phyloP scores from a whole-genome alignment of 2,888 invertebrate genomes.

The Fissipunctia ypsillon region DNA sequence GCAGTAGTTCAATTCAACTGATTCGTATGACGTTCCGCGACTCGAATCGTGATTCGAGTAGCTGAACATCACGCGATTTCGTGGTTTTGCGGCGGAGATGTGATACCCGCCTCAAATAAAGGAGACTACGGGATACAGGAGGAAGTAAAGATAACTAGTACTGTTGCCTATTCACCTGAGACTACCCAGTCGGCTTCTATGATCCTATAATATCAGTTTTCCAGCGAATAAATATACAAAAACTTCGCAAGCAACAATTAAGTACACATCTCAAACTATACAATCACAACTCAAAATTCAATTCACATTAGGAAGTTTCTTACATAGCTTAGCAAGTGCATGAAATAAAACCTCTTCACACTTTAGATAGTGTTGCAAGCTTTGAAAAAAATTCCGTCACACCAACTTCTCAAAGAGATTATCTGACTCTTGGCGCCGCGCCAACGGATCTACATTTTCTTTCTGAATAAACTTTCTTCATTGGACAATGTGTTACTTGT shows the following conservation, averaged over 20 bases:
- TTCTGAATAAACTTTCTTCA: conserved; percentile 57
- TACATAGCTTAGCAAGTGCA: not conserved
- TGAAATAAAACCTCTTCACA: conserved; percentile 26
- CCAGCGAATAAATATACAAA: not conserved
- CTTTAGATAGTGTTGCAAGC: conserved; percentile 38
- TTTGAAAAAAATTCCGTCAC: conserved; percentile 41
- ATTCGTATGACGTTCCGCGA: no score
- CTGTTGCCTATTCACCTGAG: no score
- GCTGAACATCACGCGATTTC: no score
- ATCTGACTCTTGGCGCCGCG: conserved; percentile 52
- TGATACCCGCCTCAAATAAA: no score
- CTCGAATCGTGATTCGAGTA: no score
- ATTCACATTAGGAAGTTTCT: not conserved
- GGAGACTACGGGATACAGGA: no score
- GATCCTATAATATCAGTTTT: not conserved
- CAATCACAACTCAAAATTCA: not conserved
- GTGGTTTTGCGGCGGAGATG: no score
- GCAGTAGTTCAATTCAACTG: no score
- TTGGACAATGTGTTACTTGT: conserved; percentile 51
- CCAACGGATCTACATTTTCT: conserved; percentile 56
- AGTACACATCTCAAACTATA: no score
- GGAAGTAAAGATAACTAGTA: no score
- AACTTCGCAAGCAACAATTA: no score
- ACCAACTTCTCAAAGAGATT: conserved; percentile 54
- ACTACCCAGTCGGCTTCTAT: no score